A percentile compares a stretch with the other conserved stretches of the same genome.
Evolutionary conservation across 2,113 vertebrate species (phyloP).

Genomic region (Hippocampus comes): DNA sequence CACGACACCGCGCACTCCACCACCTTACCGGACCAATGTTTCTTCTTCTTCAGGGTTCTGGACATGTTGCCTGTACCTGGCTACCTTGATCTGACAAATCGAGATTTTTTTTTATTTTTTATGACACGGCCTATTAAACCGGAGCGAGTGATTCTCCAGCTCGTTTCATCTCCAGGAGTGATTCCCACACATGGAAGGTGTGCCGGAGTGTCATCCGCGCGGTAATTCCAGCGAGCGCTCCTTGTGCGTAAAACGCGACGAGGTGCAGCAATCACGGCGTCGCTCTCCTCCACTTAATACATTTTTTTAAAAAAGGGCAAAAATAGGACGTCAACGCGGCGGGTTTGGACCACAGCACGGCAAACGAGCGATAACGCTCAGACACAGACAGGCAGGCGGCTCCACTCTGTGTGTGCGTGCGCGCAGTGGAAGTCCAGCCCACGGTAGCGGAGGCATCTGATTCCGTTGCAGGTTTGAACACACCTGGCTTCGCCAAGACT

Average conservation of each 20-base stretch:
- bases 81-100: neutral
- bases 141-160: conserved; percentile 45
- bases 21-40: conserved; percentile 92
- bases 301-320: neutral
- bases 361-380: neutral
- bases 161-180: conserved; percentile 49
- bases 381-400: conserved; percentile 15
- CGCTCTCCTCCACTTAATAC: neutral
- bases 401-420: conserved; percentile 2
- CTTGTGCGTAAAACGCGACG: conserved; percentile 51
- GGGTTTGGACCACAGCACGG: neutral
- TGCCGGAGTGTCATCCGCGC: conserved; percentile 30
- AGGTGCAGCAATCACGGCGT: neutral
- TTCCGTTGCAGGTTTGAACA: conserved; percentile 64
- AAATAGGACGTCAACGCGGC: neutral
- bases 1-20: conserved; percentile 90
- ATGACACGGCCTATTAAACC: conserved; percentile 37
- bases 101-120: neutral
- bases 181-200: conserved; percentile 14
- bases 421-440: conserved; percentile 33
- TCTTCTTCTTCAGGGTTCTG: conserved; percentile 92
- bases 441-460: conserved; percentile 27
- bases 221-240: conserved; percentile 34
- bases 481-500: conserved; percentile 58
- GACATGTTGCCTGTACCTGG: conserved; percentile 76